Conservation (phyloP, 64 coral and sea anemone species). For the Montipora efflorescens region DNA sequence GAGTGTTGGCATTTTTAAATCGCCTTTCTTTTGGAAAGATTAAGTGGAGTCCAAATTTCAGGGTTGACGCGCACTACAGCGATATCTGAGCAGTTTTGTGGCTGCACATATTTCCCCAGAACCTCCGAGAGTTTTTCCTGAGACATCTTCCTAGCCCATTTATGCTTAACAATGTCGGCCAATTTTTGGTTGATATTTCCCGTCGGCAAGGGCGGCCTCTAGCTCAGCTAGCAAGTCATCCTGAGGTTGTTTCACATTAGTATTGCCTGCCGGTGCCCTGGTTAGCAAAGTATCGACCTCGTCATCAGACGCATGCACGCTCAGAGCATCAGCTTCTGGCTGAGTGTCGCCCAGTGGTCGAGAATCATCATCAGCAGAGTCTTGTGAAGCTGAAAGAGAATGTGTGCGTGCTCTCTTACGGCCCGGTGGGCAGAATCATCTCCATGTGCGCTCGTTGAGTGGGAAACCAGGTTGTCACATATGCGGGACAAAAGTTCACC, state of each 20-base stretch:
- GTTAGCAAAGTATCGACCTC: too few species aligned
- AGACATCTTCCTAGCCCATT: neutral
- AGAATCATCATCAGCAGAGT: too few species aligned
- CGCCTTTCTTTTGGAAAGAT: neutral
- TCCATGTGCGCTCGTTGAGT: too few species aligned
- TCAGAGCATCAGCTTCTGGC: too few species aligned
- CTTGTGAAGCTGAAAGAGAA: too few species aligned
- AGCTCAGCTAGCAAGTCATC: neutral
- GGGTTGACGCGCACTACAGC: neutral
- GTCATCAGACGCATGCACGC: too few species aligned
- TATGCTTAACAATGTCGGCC: neutral
- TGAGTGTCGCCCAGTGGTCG: too few species aligned
- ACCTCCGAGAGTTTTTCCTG: neutral
- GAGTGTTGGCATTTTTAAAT: neutral
- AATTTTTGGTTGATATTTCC: neutral
- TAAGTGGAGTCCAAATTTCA: neutral
- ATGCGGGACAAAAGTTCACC: too few species aligned
- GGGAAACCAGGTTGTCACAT: too few species aligned
- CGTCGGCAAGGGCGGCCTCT: neutral
- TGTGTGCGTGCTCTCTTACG: too few species aligned
- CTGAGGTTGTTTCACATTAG: neutral
- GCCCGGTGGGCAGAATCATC: too few species aligned
- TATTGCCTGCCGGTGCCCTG: too few species aligned
- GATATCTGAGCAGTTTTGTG: constrained; percentile 14
- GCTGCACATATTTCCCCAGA: neutral